Evolutionary conservation across 1,140 invertebrate species (phyloP), one percentile per base, ranked within the genome.

Genomic region (Heterodera carotae): DNA sequence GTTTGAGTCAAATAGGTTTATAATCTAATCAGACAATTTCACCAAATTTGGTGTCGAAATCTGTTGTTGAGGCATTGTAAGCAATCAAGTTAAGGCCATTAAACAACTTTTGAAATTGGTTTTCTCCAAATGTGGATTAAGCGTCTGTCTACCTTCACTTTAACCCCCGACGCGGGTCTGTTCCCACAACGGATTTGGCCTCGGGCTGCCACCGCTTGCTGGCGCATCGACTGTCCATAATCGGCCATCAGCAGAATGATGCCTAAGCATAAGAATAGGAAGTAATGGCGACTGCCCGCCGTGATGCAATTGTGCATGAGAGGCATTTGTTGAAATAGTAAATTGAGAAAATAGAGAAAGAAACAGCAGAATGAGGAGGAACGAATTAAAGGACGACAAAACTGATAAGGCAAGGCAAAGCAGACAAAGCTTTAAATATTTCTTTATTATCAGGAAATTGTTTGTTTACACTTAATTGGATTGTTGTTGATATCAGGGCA

Each of bases 191-290:
- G 27, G 25, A 83, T 66, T 56, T 80, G 64, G 29, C 82, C 82
- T 39, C 84, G 84, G 15, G 78, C 84, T 22, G 81, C 82, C 62
- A 85, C 84, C 25, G 85, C 82, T 66, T 83, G 82, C 71, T 83
- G 81, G 18, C 84, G 71, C 76, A 83, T 80, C n/a, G 82, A 81
- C 4, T 22, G 48, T 25, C 62, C 62, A n/a, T 22, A 66, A 12
- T 29, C 12, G 62, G 62, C 10, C 62, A 56, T 56, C 22, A 34
- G 25, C 62, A 66, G 4, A 66, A 66, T 29, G 62, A 34, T 27
- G 62, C 27, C 33, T 0, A 66, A 18, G 29, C 10, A 8, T 10
- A 43, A n/a, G 66, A 69, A 25, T 27, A 34, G 22, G 48, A 56
- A 22, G 48, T 12, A 56, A 56, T 56, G 12, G 22, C 48, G 48